A percentile compares a stretch with the other conserved stretches of the same genome.
Conservation (phyloP, 2,797 vertebrate genomes). For the Tapirus indicus region DNA sequence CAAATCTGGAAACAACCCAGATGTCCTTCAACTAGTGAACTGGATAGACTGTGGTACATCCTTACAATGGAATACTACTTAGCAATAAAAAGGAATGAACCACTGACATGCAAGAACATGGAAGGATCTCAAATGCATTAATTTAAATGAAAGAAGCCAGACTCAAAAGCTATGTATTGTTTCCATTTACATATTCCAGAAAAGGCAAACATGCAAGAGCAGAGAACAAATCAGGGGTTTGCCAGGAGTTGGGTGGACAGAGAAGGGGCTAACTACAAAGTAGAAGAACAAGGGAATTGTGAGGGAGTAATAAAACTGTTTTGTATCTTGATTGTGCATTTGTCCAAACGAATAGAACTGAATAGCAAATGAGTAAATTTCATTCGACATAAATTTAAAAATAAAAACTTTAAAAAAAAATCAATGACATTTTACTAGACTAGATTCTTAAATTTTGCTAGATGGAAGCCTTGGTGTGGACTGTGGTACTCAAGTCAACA, state of each 20-base stretch:
- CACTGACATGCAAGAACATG: neutral
- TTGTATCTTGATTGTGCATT: neutral
- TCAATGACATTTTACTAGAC: neutral
- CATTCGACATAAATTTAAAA: slow-evolving; percentile 11
- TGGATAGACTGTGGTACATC: neutral
- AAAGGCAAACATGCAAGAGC: neutral
- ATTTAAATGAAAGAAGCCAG: neutral
- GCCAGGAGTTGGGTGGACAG: neutral
- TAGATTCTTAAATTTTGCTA: neutral
- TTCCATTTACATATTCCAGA: neutral
- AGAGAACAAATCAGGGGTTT: neutral
- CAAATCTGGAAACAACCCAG: neutral
- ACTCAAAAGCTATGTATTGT: neutral
- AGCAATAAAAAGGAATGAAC: neutral
- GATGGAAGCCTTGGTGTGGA: neutral
- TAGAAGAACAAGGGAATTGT: neutral
- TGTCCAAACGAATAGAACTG: slow-evolving; percentile 32
- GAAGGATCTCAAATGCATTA: neutral
- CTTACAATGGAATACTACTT: neutral
- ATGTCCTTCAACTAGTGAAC: neutral
- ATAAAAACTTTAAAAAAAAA: neutral
- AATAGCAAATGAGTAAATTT: slow-evolving; percentile 46
- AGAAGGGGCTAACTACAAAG: neutral
- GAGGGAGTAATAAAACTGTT: neutral
- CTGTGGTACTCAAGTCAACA: neutral